These are phyloP conservation scores for Acleris holmiana DNA, from an alignment of 2,888 invertebrate species.

Conservation along the genomic window DNA sequence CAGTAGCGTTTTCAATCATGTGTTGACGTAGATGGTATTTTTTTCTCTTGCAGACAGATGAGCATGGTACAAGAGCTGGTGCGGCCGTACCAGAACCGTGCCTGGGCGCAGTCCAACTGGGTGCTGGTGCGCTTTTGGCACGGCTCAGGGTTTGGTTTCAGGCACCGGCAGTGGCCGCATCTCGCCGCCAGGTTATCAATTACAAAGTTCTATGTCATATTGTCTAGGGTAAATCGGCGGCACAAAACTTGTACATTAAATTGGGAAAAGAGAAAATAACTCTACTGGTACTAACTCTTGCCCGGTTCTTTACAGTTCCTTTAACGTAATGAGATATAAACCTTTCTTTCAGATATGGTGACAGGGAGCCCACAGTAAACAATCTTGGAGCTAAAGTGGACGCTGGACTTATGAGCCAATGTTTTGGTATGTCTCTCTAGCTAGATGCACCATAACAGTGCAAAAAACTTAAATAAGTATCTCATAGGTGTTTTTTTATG, in stretches of 20 bases:
- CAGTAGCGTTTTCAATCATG: no score
- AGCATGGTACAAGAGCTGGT: constrained; percentile 88
- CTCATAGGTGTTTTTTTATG: no score
- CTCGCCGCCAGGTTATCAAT: constrained; percentile 78
- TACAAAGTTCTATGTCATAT: no score
- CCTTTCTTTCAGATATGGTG: constrained; percentile 64
- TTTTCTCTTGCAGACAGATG: constrained; percentile 73
- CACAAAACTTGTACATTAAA: no score
- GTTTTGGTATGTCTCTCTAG: constrained; percentile 61
- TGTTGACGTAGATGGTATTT: no score
- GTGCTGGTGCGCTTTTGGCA: constrained; percentile 93
- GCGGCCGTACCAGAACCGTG: constrained; percentile 91
- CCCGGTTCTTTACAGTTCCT: neutral
- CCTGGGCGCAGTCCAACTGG: constrained; percentile 95
- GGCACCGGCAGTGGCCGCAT: constrained; percentile 83
- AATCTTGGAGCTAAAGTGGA: constrained; percentile 79
- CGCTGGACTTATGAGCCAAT: constrained; percentile 79
- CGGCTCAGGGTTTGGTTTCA: constrained; percentile 92
- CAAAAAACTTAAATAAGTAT: no score
- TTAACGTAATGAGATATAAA: neutral
- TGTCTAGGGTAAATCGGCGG: no score
- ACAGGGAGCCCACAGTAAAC: constrained; percentile 77
- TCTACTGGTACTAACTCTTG: no score
- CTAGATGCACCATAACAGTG: no score
- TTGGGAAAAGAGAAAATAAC: no score